Conservation (phyloP, 35 echinoderm and acorn worm genomes). For the Amphiura filiformis region DNA sequence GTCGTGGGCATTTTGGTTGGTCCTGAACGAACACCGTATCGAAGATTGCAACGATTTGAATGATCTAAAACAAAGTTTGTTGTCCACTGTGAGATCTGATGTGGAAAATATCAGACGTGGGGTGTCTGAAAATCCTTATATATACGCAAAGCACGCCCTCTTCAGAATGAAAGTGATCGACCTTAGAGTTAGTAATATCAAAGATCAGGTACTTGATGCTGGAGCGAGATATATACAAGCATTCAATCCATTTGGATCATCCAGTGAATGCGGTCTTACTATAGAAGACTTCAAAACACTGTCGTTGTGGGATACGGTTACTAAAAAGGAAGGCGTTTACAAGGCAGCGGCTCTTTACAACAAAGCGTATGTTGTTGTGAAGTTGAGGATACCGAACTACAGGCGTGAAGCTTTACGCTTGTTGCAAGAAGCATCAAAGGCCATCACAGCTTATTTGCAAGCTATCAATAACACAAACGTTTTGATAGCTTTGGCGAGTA, state of each 20-base stretch:
- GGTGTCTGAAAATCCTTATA: neutral
- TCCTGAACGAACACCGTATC: neutral
- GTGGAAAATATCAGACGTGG: neutral
- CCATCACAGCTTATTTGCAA: neutral
- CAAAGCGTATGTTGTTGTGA: neutral
- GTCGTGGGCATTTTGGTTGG: neutral
- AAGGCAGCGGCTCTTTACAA: neutral
- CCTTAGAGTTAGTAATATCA: neutral
- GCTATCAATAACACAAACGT: neutral
- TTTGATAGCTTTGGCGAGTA: neutral
- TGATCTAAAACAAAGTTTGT: neutral
- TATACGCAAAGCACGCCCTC: neutral
- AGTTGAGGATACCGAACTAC: neutral
- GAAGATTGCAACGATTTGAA: neutral
- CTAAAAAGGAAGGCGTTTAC: neutral
- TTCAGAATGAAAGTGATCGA: constrained; percentile 8
- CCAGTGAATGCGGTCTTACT: neutral
- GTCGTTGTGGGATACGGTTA: neutral
- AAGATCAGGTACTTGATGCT: constrained; percentile 1
- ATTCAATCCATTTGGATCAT: constrained; percentile 1
- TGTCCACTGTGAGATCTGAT: neutral
- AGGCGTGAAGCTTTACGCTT: neutral
- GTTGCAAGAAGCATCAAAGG: neutral
- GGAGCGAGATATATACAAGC: neutral
- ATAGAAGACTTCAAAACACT: neutral